Evolutionary conservation across 2,797 vertebrate genomes (phyloP), one percentile per base, ranked within the genome.

Genomic region (Aeoliscus strigatus): DNA sequence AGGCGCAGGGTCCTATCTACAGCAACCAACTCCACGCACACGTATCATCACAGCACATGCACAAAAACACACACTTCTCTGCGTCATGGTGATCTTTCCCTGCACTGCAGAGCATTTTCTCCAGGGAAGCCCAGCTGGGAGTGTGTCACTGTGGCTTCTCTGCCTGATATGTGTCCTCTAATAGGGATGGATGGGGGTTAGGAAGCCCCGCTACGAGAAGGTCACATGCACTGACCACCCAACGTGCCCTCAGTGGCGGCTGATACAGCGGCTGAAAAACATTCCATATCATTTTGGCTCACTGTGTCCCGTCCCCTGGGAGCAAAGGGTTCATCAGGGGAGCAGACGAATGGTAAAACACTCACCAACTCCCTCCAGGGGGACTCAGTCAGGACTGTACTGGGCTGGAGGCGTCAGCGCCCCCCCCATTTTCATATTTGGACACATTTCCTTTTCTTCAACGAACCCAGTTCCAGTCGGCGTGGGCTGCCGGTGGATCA

Each of bases 1-100:
- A 84, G 81, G 81, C 74, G 79, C 81, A 83, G 80, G 80, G 75
- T 76, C 69, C 80, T 80, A 84, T 85, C 79, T 79, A 75, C 64
- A 74, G 46, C 67, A 72, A 75, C 54, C 72, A 63, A 75, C 51
- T 65, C 36, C 23, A 39, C 60, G 35, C 46, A 47, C 45, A 40
- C 39, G 17, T 5, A 29, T 12, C 30, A 17, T 9, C 40, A 54
- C 40, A 47, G 45, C 39, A 39, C 34, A 52, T 27, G 27, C 34
- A 59, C 49, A 53, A 18, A 61, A 21, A 21, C 16, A 45, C 39
- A 58, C 27, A 77, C 56, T 60, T 69, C 57, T 14, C 46, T 63
- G 42, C 57, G 59, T 64, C 40, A 15, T 41, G 26, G 70, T 71
- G 66, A 70, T 75, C 45, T 38, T 56, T 61, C 58, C 51, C 61